Evolutionary conservation across 2,888 invertebrate genomes (phyloP).

Genomic region (Caenorhabditis wallacei): DNA sequence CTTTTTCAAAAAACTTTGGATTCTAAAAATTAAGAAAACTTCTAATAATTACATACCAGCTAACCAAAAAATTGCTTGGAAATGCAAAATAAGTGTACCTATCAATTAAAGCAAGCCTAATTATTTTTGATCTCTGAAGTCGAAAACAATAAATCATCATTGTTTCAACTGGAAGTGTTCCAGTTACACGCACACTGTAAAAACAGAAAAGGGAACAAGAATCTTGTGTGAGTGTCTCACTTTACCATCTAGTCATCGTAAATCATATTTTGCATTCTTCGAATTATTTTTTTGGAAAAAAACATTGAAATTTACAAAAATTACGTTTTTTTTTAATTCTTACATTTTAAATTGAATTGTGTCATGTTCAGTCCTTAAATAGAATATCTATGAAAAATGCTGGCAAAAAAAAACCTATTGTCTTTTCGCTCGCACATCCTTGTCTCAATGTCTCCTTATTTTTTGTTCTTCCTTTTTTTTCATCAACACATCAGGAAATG

Average conservation of each 20-base stretch:
- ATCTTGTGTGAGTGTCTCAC: not conserved
- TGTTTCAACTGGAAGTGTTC: conserved; percentile 57
- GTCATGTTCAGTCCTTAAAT: conserved; percentile 17
- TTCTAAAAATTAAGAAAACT: not conserved
- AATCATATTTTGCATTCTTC: conserved; percentile 32
- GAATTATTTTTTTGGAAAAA: not conserved
- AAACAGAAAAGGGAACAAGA: conserved; percentile 27
- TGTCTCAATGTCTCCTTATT: not conserved
- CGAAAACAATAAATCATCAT: conserved; percentile 51
- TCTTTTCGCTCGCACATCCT: conserved; percentile 13
- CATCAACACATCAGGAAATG: conserved; percentile 46
- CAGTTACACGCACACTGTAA: conserved; percentile 54
- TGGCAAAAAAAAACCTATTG: not conserved
- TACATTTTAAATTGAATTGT: conserved; percentile 4
- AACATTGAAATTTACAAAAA: not conserved
- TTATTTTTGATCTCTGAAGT: conserved; percentile 52
- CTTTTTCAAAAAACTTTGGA: no score
- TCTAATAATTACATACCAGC: conserved; percentile 1
- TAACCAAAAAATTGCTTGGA: not conserved
- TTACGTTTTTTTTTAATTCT: not conserved
- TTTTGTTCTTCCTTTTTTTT: not conserved
- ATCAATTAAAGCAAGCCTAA: conserved; percentile 2
- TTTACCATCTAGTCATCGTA: not conserved
- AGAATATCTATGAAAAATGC: not conserved
- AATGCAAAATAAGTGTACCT: conserved; percentile 3